These are phyloP conservation scores for Onychorhynchus coronatus DNA, from an alignment of 2,113 vertebrate species.

Conservation along the genomic window DNA sequence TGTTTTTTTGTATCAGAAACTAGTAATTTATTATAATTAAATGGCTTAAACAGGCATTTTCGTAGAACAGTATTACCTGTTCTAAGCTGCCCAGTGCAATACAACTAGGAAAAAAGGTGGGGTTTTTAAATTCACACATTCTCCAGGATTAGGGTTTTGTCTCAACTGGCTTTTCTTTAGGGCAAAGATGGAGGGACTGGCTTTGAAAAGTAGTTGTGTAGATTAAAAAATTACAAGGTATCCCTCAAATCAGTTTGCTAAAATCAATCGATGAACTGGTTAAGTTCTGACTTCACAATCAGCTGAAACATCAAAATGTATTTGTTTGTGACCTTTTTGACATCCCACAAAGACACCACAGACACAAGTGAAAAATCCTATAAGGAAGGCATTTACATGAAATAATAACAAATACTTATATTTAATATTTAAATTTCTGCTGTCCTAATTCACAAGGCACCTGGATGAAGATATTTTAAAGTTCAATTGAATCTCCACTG, in stretches of 20 bases:
- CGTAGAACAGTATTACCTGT: neutral
- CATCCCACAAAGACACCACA: neutral
- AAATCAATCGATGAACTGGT: constrained; percentile 36
- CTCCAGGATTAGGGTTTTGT: constrained; percentile 24
- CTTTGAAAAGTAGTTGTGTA: constrained; percentile 26
- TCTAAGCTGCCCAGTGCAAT: constrained; percentile 70
- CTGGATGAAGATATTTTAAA: neutral
- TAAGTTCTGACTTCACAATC: constrained; percentile 22
- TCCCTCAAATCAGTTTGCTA: constrained; percentile 25
- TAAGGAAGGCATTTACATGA: neutral
- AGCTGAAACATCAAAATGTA: neutral
- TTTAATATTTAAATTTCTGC: neutral
- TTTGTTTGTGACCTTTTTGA: neutral
- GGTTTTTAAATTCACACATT: constrained; percentile 22
- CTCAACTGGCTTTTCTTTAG: neutral
- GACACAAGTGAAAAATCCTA: neutral
- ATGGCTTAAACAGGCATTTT: neutral
- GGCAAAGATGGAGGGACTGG: neutral
- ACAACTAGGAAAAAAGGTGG: constrained; percentile 24
- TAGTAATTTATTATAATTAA: neutral
- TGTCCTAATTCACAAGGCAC: constrained; percentile 6
- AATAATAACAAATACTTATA: neutral
- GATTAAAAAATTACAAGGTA: neutral
- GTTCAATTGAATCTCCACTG: neutral
- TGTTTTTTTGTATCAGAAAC: constrained; percentile 22